phyloP scores from a whole-genome alignment of 2,888 invertebrate genomes.

The Hydroisotoma schaefferi region DNA sequence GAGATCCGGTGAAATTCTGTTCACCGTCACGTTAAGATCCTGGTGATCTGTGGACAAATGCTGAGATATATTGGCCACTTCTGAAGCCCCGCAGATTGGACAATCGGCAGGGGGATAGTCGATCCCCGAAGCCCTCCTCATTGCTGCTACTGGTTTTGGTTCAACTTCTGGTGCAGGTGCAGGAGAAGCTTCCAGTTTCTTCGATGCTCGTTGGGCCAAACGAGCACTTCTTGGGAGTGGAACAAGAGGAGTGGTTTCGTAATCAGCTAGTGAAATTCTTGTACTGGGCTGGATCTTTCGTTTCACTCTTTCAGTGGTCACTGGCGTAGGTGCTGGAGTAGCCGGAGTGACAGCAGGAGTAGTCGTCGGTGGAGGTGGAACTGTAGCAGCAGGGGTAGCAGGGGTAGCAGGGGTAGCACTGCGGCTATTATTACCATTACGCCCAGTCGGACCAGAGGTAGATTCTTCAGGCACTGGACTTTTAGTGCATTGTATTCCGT shows the following conservation, averaged over 20 bases:
- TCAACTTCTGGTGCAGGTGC: conserved; percentile 13
- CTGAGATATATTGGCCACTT: conserved; percentile 32
- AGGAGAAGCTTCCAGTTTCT: conserved; percentile 9
- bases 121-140: conserved; percentile 4
- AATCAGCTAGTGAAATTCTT: not conserved
- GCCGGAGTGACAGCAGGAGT: not conserved
- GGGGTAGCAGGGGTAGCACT: not conserved
- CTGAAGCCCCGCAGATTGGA: conserved; percentile 42
- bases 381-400: not conserved
- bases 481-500: conserved; percentile 6
- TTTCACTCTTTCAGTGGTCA: not conserved
- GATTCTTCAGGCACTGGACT: conserved; percentile 5
- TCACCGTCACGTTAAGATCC: conserved; percentile 39
- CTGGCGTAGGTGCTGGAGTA: no score
- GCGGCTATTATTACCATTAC: not conserved
- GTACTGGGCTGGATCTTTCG: conserved; percentile 3
- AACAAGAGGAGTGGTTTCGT: conserved; percentile 13
- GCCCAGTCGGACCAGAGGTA: not conserved
- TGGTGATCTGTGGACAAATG: conserved; percentile 42
- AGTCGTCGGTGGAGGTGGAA: conserved; percentile 6
- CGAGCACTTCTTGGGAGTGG: conserved; percentile 42
- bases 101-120: conserved; percentile 42
- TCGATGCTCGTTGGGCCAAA: conserved; percentile 33
- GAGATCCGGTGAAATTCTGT: conserved; percentile 31
- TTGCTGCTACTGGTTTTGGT: not conserved